Percentiles rank a stretch among this genome's conserved stretches.
Conservation (phyloP, 2,113 vertebrate genomes). For the Aspidoscelis tigris region DNA sequence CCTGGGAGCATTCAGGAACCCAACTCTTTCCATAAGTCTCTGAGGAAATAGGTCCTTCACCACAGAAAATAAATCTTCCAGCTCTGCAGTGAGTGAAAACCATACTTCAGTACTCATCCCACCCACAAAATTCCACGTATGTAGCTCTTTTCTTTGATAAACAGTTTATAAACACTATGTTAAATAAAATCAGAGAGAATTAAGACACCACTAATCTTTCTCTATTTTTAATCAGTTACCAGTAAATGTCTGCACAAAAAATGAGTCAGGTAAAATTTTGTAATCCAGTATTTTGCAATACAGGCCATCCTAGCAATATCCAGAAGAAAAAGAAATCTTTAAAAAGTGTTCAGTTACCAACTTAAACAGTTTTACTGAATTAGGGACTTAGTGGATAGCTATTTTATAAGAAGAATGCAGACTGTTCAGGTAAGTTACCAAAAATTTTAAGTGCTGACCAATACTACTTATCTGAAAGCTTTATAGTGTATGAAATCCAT, state of each 20-base stretch:
- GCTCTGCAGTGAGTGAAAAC: too few species aligned
- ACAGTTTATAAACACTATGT: neutral
- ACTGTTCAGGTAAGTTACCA: neutral
- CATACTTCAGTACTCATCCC: neutral
- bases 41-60: too few species aligned
- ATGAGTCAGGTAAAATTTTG: neutral
- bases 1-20: too few species aligned
- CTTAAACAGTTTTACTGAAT: neutral
- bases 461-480: neutral
- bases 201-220: neutral
- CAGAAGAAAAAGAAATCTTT: accelerated
- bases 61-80: too few species aligned
- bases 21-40: too few species aligned
- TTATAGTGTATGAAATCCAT: neutral
- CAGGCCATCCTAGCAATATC: neutral
- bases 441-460: neutral
- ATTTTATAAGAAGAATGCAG: neutral
- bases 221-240: constrained; percentile 11
- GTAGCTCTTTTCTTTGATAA: neutral
- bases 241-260: constrained; percentile 71
- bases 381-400: neutral
- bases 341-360: neutral
- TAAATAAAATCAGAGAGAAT: neutral
- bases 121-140: too few species aligned
- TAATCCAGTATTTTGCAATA: neutral